Evolutionary conservation across 2,113 vertebrate species (phyloP), one percentile per base, ranked within the genome.

Genomic region (Hippocampus zosterae): DNA sequence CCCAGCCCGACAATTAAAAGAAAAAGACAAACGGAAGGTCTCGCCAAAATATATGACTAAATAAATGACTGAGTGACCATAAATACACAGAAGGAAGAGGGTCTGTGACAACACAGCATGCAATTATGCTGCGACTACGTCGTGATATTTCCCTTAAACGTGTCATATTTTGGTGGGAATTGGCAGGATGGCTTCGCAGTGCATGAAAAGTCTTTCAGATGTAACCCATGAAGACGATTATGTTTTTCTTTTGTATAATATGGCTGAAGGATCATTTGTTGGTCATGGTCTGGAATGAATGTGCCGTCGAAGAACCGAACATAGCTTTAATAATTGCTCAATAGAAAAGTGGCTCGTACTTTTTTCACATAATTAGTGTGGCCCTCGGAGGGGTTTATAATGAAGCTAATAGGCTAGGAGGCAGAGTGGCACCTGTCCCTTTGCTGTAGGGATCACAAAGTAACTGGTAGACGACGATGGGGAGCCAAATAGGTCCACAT

Each of bases 391-490:
- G 27, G 27, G 18, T 6, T 60, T 9, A 16, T 60, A 29, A 60
- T 76, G 44, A 67, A 82, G 75, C 41, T 61, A 29, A 65, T 73
- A 73, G 61, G 70, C 71, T 74, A 70, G 8, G 69, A 81, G 79
- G 40, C 42, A 29, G 33, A 37, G 15, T 57, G 74, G 63, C 83
- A 88, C 84, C 88, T 89, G 85, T 82, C 81, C 81, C 76, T 76
- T 8, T 27, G 65, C 72, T 83, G 74, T 85, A 52, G 79, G 68
- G 77, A 57, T 27, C 41, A 44, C 67, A n/a, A 23, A 69, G 16
- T n/a, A 71, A 67, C 50, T 60, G 50, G 56, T 69, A 64, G 75
- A 48, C 59, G 70, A 29, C 57, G 61, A 44, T 27, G 57, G 33
- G 52, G 68, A 52, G 56, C 11, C 62, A 33, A 71, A 72, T 72